A percentile compares a stretch with the other conserved stretches of the same genome.
phyloP scores from a whole-genome alignment of 1,140 invertebrate species.

The Arion vulgaris region DNA sequence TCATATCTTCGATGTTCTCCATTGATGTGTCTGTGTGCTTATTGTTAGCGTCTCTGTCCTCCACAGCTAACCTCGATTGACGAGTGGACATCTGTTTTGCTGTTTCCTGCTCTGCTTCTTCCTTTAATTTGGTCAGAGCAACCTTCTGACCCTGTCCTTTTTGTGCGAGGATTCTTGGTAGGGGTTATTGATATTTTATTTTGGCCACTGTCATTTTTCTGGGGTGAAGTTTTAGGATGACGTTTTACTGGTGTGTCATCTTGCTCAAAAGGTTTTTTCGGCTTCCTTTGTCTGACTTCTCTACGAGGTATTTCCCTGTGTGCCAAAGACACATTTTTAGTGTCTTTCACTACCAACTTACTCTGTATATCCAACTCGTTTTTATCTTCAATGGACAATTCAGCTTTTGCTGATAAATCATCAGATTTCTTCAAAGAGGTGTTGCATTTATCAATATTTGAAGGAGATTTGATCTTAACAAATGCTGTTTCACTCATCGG shows the following conservation, averaged over 20 bases:
- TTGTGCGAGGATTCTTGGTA: not conserved
- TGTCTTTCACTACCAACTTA: not conserved
- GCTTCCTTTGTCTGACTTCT: constrained; percentile 36
- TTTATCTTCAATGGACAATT: not conserved
- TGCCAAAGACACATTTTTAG: not conserved
- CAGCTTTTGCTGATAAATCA: not conserved
- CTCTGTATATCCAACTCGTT: not conserved
- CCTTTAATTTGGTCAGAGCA: not conserved
- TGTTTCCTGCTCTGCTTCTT: not conserved
- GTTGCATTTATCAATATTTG: not conserved
- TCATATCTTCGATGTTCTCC: not conserved
- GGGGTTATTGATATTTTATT: not conserved
- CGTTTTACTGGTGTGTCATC: constrained; percentile 4
- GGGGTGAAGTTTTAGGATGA: not conserved
- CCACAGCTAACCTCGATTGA: not conserved
- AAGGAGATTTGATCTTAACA: not conserved
- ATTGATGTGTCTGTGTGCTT: not conserved
- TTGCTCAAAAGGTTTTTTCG: constrained; percentile 37
- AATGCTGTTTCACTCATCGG: not conserved
- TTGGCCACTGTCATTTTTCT: not conserved
- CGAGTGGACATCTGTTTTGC: not conserved
- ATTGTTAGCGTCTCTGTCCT: not conserved
- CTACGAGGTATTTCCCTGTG: not conserved
- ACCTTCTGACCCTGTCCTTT: not conserved
- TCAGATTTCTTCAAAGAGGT: not conserved